Base-by-base conservation (phyloP, 2,797 vertebrate species). In the Arrhamphus sclerolepis region DNA sequence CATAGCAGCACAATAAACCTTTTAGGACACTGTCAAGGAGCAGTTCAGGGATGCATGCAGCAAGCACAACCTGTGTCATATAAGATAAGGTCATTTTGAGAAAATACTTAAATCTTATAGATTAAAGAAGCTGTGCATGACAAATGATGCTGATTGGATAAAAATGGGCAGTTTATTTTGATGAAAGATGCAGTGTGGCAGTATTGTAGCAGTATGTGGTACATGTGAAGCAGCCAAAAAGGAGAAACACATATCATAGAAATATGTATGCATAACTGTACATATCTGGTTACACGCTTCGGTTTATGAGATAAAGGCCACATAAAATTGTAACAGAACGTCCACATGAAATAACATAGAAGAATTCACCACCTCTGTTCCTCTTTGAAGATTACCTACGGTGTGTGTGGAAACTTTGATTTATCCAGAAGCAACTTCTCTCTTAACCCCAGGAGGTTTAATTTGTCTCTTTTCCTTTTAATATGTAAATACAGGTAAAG, bases 371-470 rank as follows among this genome's bases (percentile, higher is more conserved):
- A 57, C 62, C 55, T 56, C 40, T 55, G 28, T 40, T 56, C 65
- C 28, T 67, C 46, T 83, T 72, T 83, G 66, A 82, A 73, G 66
- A 70, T 72, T 66, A 66, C 70, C 69, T 62, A 26, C 34, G 22
- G 21, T 46, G 39, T 77, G 46, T 64, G 66, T 53, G 38, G 8
- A 67, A 65, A 63, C 40, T 43, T 13, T 34, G 47, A 66, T 77
- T 74, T 59, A 34, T 68, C 50, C 66, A 57, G 48, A 42, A 67
- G 76, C 62, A 29, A 68, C 66, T 67, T 48, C 43, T 42, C 54
- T 66, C 60, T 51, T 62, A 65, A 47, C 62, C 55, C 16, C 44
- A 17, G 53, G 63, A 72, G 41, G 70, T 72, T 76, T 48, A 21
- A 62, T 17, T 4, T 55, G 53, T 60, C 50, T 66, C 31, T 59